A percentile compares a stretch with the other conserved stretches of the same genome.
phyloP scores from a whole-genome alignment of 2,113 vertebrate species.

The Rostratula benghalensis region DNA sequence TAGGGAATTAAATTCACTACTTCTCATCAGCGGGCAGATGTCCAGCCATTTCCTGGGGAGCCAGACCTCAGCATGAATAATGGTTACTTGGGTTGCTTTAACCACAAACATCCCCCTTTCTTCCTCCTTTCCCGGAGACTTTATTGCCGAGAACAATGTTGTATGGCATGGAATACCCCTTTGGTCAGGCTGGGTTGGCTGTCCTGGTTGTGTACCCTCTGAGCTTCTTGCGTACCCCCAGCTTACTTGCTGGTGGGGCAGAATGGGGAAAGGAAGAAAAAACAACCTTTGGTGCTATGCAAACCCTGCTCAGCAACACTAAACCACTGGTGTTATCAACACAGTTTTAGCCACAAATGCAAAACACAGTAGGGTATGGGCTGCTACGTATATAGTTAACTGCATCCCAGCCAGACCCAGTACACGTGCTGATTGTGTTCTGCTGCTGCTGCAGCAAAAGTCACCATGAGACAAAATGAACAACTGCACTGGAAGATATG shows the following conservation, averaged over 20 bases:
- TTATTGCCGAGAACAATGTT: not conserved
- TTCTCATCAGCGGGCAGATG: not conserved
- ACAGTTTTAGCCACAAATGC: not conserved
- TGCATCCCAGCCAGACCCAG: not conserved
- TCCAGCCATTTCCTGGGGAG: not conserved
- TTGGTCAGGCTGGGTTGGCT: not conserved
- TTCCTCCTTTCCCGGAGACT: not conserved
- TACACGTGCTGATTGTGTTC: not conserved
- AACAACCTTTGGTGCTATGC: fast-evolving
- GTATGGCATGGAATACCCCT: not conserved
- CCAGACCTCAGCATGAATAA: not conserved
- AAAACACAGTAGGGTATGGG: not conserved
- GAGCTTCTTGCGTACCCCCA: not conserved
- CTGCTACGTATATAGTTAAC: not conserved
- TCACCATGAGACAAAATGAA: not conserved
- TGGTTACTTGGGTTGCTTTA: not conserved
- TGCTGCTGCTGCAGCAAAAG: not conserved
- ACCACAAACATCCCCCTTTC: not conserved
- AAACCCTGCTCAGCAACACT: not conserved
- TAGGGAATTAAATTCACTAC: not conserved
- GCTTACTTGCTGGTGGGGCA: not conserved
- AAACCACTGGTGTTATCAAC: not conserved
- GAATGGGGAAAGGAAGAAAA: not conserved
- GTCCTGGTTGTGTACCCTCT: not conserved
- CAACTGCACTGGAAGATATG: not conserved